Conservation (phyloP, 2,888 invertebrate genomes). For the Hoplodrina blanda region DNA sequence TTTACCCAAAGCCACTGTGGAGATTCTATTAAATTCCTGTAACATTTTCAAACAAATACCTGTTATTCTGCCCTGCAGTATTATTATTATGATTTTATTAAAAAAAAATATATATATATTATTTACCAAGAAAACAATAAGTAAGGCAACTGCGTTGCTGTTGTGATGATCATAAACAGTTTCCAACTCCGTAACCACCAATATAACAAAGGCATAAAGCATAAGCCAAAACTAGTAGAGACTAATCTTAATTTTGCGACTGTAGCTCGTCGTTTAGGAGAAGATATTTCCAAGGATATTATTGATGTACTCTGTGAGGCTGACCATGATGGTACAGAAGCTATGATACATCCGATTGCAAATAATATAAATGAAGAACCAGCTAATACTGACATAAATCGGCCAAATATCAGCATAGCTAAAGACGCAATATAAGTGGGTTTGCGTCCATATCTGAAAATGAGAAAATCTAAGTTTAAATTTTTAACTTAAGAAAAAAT, state of each 20-base stretch:
- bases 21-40: conserved; percentile 91
- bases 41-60: conserved; percentile 33
- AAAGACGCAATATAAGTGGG: conserved; percentile 74
- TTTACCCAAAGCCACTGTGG: conserved; percentile 92
- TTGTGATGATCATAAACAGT: conserved; percentile 74
- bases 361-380: conserved; percentile 73
- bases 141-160: conserved; percentile 70
- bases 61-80: too few relatives aligned
- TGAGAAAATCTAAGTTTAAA: conserved; percentile 14
- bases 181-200: conserved; percentile 81
- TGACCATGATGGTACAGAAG: conserved; percentile 77
- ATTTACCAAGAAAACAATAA: conserved; percentile 77
- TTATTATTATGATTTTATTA: background rate
- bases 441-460: conserved; percentile 80
- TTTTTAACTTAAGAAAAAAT: too few relatives aligned
- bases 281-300: conserved; percentile 80
- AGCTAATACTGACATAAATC: conserved; percentile 72
- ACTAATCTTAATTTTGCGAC: conserved; percentile 72
- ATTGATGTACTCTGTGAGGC: conserved; percentile 74
- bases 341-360: conserved; percentile 73
- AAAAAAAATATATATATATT: background rate
- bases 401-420: conserved; percentile 73
- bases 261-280: conserved; percentile 71
- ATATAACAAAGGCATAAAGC: conserved; percentile 75
- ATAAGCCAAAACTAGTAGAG: conserved; percentile 73